Percentiles rank a stretch among this genome's conserved stretches.
phyloP scores from a whole-genome alignment of 92 coral and sea anemone genomes.

The Zoanthus sansibaricus region DNA sequence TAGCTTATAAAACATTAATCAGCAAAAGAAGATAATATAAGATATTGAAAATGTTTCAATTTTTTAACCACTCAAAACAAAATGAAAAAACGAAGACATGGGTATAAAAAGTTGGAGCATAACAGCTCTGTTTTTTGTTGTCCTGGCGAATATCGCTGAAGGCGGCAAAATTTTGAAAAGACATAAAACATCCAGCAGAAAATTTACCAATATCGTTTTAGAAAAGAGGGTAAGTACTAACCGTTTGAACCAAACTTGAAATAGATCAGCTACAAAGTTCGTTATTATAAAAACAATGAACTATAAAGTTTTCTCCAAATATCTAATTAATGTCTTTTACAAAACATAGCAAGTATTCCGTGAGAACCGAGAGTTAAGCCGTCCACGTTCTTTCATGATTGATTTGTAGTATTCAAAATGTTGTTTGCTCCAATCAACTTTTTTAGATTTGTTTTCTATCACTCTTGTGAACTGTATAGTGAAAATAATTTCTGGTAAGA shows the following conservation, averaged over 20 bases:
- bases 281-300: not conserved
- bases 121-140: not conserved
- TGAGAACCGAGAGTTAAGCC: not conserved
- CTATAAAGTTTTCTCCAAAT: not conserved
- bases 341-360: not conserved
- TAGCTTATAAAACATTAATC: conserved; percentile 32
- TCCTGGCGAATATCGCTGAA: not conserved
- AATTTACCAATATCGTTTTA: not conserved
- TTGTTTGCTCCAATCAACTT: no score
- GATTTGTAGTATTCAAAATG: not conserved
- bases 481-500: no score
- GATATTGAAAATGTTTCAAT: not conserved
- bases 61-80: not conserved
- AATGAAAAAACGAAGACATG: not conserved
- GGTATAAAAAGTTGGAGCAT: not conserved
- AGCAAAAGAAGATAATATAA: not conserved
- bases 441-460: no score
- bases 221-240: conserved; percentile 56
- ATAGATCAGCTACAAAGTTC: not conserved
- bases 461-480: no score
- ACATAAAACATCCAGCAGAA: not conserved
- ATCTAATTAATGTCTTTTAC: not conserved
- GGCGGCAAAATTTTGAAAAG: not conserved
- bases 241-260: not conserved
- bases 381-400: not conserved